A percentile compares a stretch with the other conserved stretches of the same genome.
Evolutionary conservation across 2,888 invertebrate species (phyloP).

Genomic region (Alloscopus bannaensis): DNA sequence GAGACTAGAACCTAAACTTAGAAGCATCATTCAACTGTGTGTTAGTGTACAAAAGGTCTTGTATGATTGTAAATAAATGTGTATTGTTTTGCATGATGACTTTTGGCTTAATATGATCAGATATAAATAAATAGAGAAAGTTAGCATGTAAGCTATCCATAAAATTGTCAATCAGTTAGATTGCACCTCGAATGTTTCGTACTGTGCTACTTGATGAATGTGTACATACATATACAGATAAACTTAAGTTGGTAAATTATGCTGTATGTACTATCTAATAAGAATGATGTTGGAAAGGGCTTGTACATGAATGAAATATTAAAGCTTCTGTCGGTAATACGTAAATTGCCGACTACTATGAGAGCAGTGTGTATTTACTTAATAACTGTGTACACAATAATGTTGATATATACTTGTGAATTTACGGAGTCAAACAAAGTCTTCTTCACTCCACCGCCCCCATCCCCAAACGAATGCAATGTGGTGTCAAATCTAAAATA

Average conservation of each 20-base stretch:
- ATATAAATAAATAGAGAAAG: not conserved
- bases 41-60: not conserved
- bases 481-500: no score
- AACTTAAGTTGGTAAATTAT: slow-evolving; percentile 2
- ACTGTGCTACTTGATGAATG: no score
- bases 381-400: slow-evolving; percentile 24
- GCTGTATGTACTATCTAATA: not conserved
- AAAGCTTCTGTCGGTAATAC: no score
- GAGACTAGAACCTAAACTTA: not conserved
- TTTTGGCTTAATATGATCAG: not conserved
- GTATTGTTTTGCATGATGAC: not conserved
- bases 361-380: not conserved
- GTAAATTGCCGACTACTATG: no score
- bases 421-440: no score
- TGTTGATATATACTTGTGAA: no score
- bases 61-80: not conserved
- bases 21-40: not conserved
- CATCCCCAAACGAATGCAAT: no score
- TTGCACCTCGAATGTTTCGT: no score
- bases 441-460: no score
- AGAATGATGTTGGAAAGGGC: not conserved
- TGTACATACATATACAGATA: not conserved
- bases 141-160: no score
- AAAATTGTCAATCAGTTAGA: no score
- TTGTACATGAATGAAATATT: not conserved